A percentile compares a stretch with the other conserved stretches of the same genome.
phyloP scores from a whole-genome alignment of 2,113 vertebrate species.

The Callipepla californica region DNA sequence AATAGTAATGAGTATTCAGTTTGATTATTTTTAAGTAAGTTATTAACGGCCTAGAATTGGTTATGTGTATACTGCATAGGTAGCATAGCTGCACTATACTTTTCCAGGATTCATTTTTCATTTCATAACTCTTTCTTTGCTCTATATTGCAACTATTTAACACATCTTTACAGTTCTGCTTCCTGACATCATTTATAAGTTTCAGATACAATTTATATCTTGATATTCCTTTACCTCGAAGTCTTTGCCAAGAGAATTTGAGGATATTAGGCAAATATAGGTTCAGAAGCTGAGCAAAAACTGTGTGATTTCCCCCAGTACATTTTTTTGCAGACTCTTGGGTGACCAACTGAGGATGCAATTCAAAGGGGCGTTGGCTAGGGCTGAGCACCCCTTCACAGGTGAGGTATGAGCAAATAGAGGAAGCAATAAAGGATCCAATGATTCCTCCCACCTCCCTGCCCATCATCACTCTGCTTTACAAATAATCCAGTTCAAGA shows the following conservation, averaged over 20 bases:
- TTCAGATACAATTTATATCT: not conserved
- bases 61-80: not conserved
- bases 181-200: not conserved
- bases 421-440: not conserved
- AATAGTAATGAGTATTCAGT: not conserved
- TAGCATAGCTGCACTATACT: not conserved
- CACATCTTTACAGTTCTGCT: not conserved
- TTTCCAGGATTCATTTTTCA: conserved; percentile 23
- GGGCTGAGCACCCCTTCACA: not conserved
- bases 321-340: not conserved
- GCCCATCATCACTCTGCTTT: not conserved
- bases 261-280: not conserved
- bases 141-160: not conserved
- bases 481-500: not conserved
- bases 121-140: not conserved
- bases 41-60: not conserved
- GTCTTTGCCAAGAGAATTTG: not conserved
- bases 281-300: not conserved
- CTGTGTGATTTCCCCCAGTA: not conserved
- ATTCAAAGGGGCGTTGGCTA: not conserved
- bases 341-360: not conserved
- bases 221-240: not conserved
- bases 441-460: not conserved
- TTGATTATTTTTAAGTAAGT: not conserved
- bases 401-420: not conserved